A percentile compares a stretch with the other conserved stretches of the same genome.
Evolutionary conservation across 2,797 vertebrate genomes (phyloP).

Genomic region (Labeo calbasu): DNA sequence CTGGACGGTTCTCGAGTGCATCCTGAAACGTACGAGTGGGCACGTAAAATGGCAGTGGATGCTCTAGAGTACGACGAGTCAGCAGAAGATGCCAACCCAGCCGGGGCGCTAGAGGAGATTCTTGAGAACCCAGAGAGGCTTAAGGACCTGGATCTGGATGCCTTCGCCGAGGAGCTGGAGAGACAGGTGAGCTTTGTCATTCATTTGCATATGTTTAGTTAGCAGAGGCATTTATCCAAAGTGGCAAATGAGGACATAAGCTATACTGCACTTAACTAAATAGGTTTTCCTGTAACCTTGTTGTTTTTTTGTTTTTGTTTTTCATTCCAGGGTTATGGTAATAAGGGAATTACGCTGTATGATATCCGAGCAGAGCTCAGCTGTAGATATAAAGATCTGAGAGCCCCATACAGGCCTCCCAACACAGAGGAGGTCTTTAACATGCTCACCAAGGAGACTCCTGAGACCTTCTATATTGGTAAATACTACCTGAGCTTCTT

Average conservation of each 20-base stretch:
- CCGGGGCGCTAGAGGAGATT: conserved; percentile 96
- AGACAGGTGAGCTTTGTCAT: conserved; percentile 84
- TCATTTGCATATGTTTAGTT: neutral
- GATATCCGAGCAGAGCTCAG: conserved; percentile 98
- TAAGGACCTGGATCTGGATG: conserved; percentile 96
- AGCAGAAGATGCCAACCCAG: conserved; percentile 96
- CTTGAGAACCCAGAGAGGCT: conserved; percentile 96
- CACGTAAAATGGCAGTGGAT: conserved; percentile 98
- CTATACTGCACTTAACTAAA: neutral
- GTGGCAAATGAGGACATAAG: neutral
- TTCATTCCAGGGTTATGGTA: conserved; percentile 89
- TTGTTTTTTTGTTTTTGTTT: too few relatives aligned
- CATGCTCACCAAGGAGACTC: conserved; percentile 97
- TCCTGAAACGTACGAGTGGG: conserved; percentile 98
- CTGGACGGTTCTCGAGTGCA: conserved; percentile 97
- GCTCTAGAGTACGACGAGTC: conserved; percentile 98
- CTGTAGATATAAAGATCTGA: conserved; percentile 96
- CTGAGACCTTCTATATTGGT: conserved; percentile 99
- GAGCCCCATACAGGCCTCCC: conserved; percentile 89
- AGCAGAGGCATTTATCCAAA: neutral
- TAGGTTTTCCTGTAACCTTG: neutral
- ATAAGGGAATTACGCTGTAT: conserved; percentile 98
- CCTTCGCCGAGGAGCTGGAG: conserved; percentile 98
- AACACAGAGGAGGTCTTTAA: conserved; percentile 99
- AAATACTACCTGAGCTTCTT: conserved; percentile 39